phyloP scores from a whole-genome alignment of 1,140 invertebrate genomes.

The Maniola jurtina region DNA sequence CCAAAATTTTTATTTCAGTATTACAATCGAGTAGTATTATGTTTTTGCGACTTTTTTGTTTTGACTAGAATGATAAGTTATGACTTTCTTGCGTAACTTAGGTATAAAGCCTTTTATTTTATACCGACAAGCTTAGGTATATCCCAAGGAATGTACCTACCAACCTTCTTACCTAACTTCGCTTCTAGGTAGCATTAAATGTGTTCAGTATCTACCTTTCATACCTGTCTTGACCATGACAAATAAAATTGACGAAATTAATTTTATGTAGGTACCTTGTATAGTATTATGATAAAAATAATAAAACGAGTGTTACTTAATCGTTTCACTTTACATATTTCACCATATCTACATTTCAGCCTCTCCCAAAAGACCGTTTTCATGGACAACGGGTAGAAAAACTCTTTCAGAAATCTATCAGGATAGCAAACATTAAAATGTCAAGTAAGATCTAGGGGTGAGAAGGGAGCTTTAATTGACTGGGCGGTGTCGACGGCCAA shows the following conservation, averaged over 20 bases:
- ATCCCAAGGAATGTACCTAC: no score
- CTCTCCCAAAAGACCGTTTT: neutral
- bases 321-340: neutral
- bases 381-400: constrained; percentile 7
- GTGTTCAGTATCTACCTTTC: no score
- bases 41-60: neutral
- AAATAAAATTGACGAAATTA: no score
- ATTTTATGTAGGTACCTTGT: no score
- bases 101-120: no score
- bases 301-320: neutral
- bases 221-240: no score
- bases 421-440: constrained; percentile 72
- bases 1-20: constrained; percentile 7
- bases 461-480: constrained; percentile 64
- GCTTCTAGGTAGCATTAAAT: no score
- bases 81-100: no score
- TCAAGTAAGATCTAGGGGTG: constrained; percentile 62
- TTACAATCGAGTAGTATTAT: neutral
- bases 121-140: no score
- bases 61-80: no score
- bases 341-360: neutral
- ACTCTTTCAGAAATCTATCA: constrained; percentile 31
- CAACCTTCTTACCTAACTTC: no score
- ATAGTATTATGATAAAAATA: neutral
- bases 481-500: constrained; percentile 64